Base-by-base conservation (phyloP, 2,797 vertebrate species). In the Atherinosoma microstoma region DNA sequence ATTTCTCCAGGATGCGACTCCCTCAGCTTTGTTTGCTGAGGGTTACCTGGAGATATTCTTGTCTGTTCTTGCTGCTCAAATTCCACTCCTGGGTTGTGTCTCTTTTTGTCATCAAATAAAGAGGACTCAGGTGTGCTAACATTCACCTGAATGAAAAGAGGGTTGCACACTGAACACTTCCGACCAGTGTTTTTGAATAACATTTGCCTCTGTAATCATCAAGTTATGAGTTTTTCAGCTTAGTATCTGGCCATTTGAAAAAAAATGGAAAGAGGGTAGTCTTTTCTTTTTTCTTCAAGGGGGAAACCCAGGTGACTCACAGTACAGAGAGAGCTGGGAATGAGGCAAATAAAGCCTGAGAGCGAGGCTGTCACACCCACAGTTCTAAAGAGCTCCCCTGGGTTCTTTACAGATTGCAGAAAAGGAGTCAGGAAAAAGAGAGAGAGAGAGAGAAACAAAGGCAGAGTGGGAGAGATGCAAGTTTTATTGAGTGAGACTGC, bases 401-500 rank as follows among this genome's bases (percentile, higher is more conserved):
- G 89, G 89, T 82, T 84, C 78, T 83, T 78, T 76, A 80, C 74
- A 90, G 92, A 84, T 84, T 88, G 72, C 79, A 79, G 80, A 80
- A 78, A 49, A 80, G 84, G 79, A 81, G 82, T 79, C 65, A 67
- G 79, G 86, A 87, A 89, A 76, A 78, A 49, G n/a, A 22, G 47
- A 42, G 40, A 22, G 47, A 42, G 40, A 13, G 78, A 88, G 76
- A 80, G 83, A 90, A 79, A 92, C 84, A 91, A 85, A 87, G 82
- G 81, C 83, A 88, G 77, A 87, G 62, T 64, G 74, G 83, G 81
- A 91, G 87, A 91, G 89, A 94, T 91, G 91, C 79, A 91, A 87
- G 92, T 93, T 94, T 94, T 94, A 95, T 94, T 92, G 90, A 95
- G 88, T 91, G 90, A 92, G 90, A 93, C 90, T 64, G 88, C 90